Evolutionary conservation across 2,888 invertebrate genomes (phyloP).

Genomic region (Amiota minor): DNA sequence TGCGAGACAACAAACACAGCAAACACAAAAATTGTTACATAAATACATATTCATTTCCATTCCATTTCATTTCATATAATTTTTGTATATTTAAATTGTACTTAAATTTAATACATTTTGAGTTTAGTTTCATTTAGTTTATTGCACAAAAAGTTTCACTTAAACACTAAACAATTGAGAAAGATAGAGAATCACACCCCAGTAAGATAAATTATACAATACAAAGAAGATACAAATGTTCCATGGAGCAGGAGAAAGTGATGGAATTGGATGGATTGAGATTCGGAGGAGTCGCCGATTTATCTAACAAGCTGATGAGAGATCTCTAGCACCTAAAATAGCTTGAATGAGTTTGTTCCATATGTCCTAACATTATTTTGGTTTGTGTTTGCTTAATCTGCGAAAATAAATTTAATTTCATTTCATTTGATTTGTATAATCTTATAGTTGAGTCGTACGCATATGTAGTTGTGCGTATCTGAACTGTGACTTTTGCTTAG

Average conservation of each 20-base stretch:
- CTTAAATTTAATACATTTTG: conserved; percentile 52
- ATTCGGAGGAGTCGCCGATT: background rate
- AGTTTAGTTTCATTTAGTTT: conserved; percentile 40
- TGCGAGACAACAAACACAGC: background rate
- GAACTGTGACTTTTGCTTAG: no score
- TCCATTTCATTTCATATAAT: background rate
- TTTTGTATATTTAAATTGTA: conserved; percentile 43
- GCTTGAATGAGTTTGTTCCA: background rate
- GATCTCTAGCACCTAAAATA: no score
- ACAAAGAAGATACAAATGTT: background rate
- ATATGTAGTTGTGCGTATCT: background rate
- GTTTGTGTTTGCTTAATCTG: conserved; percentile 52
- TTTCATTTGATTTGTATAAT: conserved; percentile 21
- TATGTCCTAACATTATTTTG: conserved; percentile 53
- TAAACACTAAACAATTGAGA: conserved; percentile 44
- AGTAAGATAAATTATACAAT: no score
- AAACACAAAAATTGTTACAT: conserved; percentile 4
- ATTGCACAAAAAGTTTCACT: conserved; percentile 57
- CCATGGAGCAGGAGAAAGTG: background rate
- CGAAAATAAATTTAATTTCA: conserved; percentile 39
- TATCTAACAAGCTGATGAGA: no score
- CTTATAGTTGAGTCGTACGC: background rate
- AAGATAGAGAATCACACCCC: conserved; percentile 38
- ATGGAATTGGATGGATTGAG: background rate
- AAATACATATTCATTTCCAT: no score